These are phyloP conservation scores for Apostichopus californicus DNA, from an alignment of 35 echinoderm and acorn worm genomes.

Conservation along the genomic window DNA sequence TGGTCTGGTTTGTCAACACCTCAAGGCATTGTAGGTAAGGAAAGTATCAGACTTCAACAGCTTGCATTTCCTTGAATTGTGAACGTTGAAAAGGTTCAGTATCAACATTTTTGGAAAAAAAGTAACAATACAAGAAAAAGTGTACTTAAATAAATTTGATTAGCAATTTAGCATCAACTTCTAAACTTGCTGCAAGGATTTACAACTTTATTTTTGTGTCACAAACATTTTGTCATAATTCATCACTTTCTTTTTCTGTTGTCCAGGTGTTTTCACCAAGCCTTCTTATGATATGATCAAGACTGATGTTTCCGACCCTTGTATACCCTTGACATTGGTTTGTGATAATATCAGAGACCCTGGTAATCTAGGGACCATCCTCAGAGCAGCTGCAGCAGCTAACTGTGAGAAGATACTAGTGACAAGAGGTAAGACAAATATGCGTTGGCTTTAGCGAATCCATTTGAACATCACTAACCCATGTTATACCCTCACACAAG, in stretches of 20 bases:
- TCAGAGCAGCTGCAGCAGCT: slow-evolving; percentile 89
- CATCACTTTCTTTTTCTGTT: not conserved
- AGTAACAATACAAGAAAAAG: no score
- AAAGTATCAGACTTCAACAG: not conserved
- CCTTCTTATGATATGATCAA: slow-evolving; percentile 48
- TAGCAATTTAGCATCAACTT: no score
- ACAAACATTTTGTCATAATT: no score
- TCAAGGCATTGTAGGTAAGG: slow-evolving; percentile 86
- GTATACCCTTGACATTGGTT: slow-evolving; percentile 75
- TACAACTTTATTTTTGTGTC: no score
- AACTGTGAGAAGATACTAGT: slow-evolving; percentile 77
- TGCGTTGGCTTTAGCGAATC: no score
- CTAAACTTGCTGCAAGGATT: no score
- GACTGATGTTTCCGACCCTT: not conserved
- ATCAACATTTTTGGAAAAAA: not conserved
- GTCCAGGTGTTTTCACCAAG: slow-evolving; percentile 71
- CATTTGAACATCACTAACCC: no score
- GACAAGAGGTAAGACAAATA: slow-evolving; percentile 72
- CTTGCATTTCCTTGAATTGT: not conserved
- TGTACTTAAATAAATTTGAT: no score
- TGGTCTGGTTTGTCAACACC: slow-evolving; percentile 86
- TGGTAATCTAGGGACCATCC: slow-evolving; percentile 88
- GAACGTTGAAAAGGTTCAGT: not conserved
- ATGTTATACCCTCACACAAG: no score
- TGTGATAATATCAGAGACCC: slow-evolving; percentile 98